Evolutionary conservation across 1,140 invertebrate species (phyloP), one percentile per base, ranked within the genome.

Genomic region (Acyrthosiphon pisum): DNA sequence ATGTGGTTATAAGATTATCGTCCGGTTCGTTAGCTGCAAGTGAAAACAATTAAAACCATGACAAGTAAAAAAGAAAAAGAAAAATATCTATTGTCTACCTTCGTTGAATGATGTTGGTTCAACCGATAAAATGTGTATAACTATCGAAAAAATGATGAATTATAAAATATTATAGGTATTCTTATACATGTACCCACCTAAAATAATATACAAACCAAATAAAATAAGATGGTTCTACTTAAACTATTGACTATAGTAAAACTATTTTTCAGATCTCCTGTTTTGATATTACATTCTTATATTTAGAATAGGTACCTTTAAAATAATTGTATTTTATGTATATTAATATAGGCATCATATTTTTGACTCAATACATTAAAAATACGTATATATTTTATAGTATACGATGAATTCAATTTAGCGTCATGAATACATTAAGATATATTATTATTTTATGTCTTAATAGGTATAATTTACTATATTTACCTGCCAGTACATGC

Each of bases 21-120:
- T 83, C 60, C 44, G 44, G 76, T 81, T 83, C 44, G 44, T 83
- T 23, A 91, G 30, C n/a, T 46, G n/a, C 68, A 91, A 91, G 90
- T 81, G 90, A 91, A 91, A 91, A 91, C 68, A 83, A 83, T 91
- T 91, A 91, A 91, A 81, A 81, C 76, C 90, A 83, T 83, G 68
- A 91, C 48, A 83, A 83, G 83, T 48, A 53, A 56, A 53, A 89
- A 89, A 56, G n/a, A 56, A 22, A 53, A n/a, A 46, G 50, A 56
- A 89, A 53, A 89, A 89, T 37, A 89, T 53, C 50, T 50, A 53
- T 88, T 88, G 86, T 88, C 30, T 88, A 35, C 30, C 86, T 48
- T 56, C 14, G 22, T 37, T 20, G 44, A 87, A 87, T 87, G 23
- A 44, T 46, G 30, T 50, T 14, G n/a, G 48, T 56, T 53, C 46